These are phyloP conservation scores for Taenaris catops DNA, from an alignment of 2,888 invertebrate genomes.

Conservation along the genomic window DNA sequence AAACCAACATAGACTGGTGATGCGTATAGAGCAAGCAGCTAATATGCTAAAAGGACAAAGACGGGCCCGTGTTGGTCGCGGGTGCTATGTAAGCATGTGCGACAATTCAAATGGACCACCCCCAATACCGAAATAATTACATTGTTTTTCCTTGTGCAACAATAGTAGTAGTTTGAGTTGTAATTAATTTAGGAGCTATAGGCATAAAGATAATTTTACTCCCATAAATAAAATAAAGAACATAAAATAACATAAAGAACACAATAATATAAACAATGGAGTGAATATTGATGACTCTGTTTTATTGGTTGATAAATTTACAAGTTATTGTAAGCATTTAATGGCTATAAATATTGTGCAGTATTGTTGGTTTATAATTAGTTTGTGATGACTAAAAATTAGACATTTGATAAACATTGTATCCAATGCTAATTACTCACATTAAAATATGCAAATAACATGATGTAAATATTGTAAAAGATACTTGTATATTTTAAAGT, in stretches of 20 bases:
- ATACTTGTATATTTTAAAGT: constrained; percentile 3
- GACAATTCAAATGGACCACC: constrained; percentile 36
- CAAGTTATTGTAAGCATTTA: constrained; percentile 6
- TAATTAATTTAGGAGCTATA: constrained; percentile 8
- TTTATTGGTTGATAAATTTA: no score
- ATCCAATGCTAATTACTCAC: no score
- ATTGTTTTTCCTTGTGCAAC: constrained; percentile 3
- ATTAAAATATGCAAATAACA: background rate
- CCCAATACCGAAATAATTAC: constrained; percentile 24
- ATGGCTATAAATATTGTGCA: background rate
- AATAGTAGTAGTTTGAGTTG: constrained; percentile 8
- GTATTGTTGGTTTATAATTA: background rate
- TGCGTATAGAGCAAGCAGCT: constrained; percentile 67
- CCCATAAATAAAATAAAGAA: no score
- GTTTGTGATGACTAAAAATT: background rate
- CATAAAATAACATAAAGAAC: no score
- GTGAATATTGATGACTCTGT: no score
- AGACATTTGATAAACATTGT: background rate
- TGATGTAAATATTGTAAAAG: constrained; percentile 10
- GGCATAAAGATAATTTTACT: no score
- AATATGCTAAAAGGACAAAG: constrained; percentile 57
- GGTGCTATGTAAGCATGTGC: constrained; percentile 37
- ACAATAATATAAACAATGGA: no score
- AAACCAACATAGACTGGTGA: constrained; percentile 72
- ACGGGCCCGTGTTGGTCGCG: constrained; percentile 35